Percentiles rank a stretch among this genome's conserved stretches.
phyloP scores from a whole-genome alignment of 1,140 invertebrate species.

The Drosophila sucinea region DNA sequence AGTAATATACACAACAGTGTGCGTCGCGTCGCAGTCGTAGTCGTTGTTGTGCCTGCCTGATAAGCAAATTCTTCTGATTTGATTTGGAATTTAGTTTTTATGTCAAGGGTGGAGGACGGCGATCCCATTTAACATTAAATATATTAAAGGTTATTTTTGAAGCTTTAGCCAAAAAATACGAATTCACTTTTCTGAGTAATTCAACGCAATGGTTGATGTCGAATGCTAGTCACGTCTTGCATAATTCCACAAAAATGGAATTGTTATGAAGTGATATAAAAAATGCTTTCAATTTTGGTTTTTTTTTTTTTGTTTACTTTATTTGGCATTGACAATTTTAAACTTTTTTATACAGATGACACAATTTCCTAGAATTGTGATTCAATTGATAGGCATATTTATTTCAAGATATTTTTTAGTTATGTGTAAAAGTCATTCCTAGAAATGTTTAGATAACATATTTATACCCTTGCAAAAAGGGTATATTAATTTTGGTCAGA shows the following conservation, averaged over 20 bases:
- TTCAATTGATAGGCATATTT: background rate
- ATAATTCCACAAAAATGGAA: slow-evolving; percentile 7
- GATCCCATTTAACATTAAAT: no score
- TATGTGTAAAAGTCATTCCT: no score
- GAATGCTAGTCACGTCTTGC: background rate
- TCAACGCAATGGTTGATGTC: background rate
- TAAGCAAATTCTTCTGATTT: slow-evolving; percentile 3
- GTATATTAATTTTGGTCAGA: no score
- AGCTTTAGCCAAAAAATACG: background rate
- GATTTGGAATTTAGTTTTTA: slow-evolving; percentile 21
- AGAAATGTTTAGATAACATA: no score
- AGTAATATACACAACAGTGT: slow-evolving; percentile 28
- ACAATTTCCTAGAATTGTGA: background rate
- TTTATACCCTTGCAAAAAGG: no score
- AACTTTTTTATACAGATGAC: background rate
- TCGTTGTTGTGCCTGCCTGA: background rate
- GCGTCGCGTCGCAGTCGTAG: no score
- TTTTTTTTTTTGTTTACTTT: background rate
- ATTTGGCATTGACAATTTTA: background rate
- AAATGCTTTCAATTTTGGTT: slow-evolving; percentile 7
- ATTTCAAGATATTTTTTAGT: no score
- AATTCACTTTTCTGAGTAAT: background rate
- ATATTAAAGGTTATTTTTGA: background rate
- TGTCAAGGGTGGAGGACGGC: background rate
- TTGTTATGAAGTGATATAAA: slow-evolving; percentile 7